Base-by-base conservation (phyloP, 2,888 invertebrate species). In the Acronicta aceris region DNA sequence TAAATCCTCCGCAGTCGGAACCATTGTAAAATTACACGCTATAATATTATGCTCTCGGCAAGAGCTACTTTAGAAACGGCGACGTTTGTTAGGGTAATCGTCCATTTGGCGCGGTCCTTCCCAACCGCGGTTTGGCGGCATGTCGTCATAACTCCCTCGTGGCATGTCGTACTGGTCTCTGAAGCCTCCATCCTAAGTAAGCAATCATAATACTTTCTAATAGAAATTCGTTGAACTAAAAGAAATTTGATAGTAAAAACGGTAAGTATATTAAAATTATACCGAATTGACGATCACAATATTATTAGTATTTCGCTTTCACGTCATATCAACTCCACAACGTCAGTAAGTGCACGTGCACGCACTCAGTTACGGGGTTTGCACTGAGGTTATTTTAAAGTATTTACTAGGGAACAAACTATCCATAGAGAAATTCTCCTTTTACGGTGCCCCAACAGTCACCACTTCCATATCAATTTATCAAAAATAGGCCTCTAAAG, bases 61-160 rank as follows among this genome's bases (percentile, higher is more conserved):
- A 59, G 67, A 65, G 57, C 67, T 60, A 64, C 67, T 83, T 93
- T 95, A 96, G 88, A 95, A 96, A 74, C 96, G 96, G 84, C 96
- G 95, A 78, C 96, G 95, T 92, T 96, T 96, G 91, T 95, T 95
- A 82, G 96, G 96, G 89, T 92, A 96, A 92, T 96, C 96, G 74
- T 96, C 96, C 87, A 94, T 89, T 88, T 93, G 95, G 86, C 94
- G 94, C 75, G 91, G 88, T 74, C 95, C 95, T 65, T 95, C 95
- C 91, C 96, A 95, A 86, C 95, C 95, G 83, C 95, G 95, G 84
- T 93, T 93, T 85, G 92, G 92, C 79, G 92, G 90, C 89, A 90
- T 88, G 88, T 93, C 93, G 83, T 94, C 94, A 90, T 81, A 94
- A 76, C 85, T 89, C 84, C 94, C 91, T 58, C 89, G 88, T 78